These are phyloP conservation scores for Leiothrix lutea DNA, from an alignment of 2,113 vertebrate species.

Conservation along the genomic window DNA sequence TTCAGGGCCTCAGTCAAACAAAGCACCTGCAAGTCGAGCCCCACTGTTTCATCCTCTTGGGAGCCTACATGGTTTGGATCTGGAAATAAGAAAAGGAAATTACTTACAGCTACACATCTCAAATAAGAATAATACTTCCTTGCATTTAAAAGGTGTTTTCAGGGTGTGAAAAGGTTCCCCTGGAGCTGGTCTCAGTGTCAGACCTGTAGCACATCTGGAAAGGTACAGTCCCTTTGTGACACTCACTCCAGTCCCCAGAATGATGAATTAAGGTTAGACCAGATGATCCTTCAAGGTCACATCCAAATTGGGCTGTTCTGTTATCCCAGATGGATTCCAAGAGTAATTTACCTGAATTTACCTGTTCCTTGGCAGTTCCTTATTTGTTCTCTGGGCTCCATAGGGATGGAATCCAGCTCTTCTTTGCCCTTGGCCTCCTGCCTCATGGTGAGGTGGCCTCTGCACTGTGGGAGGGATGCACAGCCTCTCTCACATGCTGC, in stretches of 20 bases:
- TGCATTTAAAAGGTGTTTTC: not conserved
- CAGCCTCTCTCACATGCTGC: not conserved
- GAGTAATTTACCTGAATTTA: not conserved
- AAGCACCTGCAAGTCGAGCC: not conserved
- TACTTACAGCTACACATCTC: not conserved
- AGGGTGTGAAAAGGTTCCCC: not conserved
- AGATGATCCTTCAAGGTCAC: not conserved
- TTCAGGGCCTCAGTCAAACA: not conserved
- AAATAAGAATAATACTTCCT: not conserved
- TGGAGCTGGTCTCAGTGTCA: not conserved
- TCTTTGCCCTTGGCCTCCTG: not conserved
- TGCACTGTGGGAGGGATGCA: fast-evolving
- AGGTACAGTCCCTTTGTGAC: not conserved
- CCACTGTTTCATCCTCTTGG: not conserved
- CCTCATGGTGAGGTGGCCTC: not conserved
- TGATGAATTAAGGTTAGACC: not conserved
- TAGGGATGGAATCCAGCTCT: not conserved
- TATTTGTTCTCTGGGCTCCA: not conserved
- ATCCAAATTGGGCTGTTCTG: not conserved
- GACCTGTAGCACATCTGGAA: not conserved
- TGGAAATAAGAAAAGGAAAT: not conserved
- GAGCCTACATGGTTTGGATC: not conserved
- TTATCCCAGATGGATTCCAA: not conserved
- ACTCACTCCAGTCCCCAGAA: not conserved
- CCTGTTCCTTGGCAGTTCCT: not conserved